Base-by-base conservation (phyloP, 2,797 vertebrate species). In the Coranthus polyacanthus region DNA sequence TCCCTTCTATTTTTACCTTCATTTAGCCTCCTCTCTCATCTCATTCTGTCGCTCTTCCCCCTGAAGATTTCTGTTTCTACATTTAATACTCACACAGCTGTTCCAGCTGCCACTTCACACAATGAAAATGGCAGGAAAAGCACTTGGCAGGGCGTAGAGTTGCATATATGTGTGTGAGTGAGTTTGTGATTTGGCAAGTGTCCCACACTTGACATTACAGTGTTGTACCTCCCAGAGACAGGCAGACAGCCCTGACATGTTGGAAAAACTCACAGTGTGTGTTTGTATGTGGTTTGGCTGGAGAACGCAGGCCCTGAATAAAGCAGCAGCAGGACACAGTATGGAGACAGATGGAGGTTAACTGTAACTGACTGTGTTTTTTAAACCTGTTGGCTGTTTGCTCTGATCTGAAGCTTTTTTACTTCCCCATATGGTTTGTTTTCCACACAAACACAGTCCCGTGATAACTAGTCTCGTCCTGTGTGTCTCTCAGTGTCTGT, bases 401-500 rank as follows among this genome's bases (percentile, higher is more conserved):
- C 44, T 65, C 51, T 56, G 55, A 49, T 58, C 38, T 41, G 50
- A 64, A 29, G 32, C 29, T 49, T 63, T 37, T 34, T 53, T 44
- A 26, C 5, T 1, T 34, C 39, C 24, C 50, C 37, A 29, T 38
- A 42, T 22, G 8, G 22, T 63, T 57, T 47, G 12, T 11, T 55
- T 32, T 60, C 9, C 53, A 32, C 4, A 34, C n/a, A n/a, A n/a
- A n/a, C n/a, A n/a, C n/a, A 17, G 18, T 16, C 24, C 29, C 24
- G 17, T 16, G 10, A 2, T 57, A 53, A 42, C 13, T 46, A 16
- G 3, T 12, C 20, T 15, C 12, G 0, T 1, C 9, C 10, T 52
- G 16, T 77, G 10, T 83, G 42, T 80, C 26, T n/a, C 4, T 53
- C 87, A 99, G 98, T 99, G 78, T 98, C 98, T 0, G 98, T 99